A percentile compares a stretch with the other conserved stretches of the same genome.
Evolutionary conservation across 2,797 vertebrate genomes (phyloP).

Genomic region (Alfaro cultratus): DNA sequence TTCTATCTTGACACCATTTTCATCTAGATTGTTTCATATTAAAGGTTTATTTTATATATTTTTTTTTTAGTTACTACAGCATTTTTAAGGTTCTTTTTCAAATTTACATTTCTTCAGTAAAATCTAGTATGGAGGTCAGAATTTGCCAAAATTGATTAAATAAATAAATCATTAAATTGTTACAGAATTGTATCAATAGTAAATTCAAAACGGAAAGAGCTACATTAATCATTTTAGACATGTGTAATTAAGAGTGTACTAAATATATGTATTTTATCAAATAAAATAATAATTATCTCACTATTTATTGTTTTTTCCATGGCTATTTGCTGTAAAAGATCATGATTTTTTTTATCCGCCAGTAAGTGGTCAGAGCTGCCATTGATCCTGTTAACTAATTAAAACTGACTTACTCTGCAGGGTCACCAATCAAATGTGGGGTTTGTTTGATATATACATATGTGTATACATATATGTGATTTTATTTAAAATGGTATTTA

Average conservation of each 20-base stretch:
- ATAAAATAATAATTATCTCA: background rate
- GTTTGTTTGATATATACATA: background rate
- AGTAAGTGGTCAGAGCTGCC: background rate
- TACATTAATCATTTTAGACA: background rate
- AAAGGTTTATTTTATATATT: constrained; percentile 57
- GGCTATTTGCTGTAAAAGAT: background rate
- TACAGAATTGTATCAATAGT: background rate
- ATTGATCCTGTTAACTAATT: background rate
- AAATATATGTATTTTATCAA: background rate
- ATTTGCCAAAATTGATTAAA: background rate
- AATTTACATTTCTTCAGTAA: constrained; percentile 42
- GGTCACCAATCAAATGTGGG: background rate
- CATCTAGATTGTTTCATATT: constrained; percentile 69
- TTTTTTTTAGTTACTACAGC: constrained; percentile 72
- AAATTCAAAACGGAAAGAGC: background rate
- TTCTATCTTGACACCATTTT: constrained; percentile 30
- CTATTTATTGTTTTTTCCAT: background rate
- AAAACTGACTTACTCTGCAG: background rate
- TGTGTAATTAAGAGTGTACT: background rate
- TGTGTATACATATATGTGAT: background rate
- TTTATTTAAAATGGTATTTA: background rate
- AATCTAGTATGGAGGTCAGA: constrained; percentile 1
- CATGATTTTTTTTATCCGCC: background rate
- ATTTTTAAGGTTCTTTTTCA: constrained; percentile 68
- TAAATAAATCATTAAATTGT: background rate